Percentiles rank a stretch among this genome's conserved stretches.
phyloP scores from a whole-genome alignment of 53 echinoderm and acorn worm species.

The Zoroaster sp. region DNA sequence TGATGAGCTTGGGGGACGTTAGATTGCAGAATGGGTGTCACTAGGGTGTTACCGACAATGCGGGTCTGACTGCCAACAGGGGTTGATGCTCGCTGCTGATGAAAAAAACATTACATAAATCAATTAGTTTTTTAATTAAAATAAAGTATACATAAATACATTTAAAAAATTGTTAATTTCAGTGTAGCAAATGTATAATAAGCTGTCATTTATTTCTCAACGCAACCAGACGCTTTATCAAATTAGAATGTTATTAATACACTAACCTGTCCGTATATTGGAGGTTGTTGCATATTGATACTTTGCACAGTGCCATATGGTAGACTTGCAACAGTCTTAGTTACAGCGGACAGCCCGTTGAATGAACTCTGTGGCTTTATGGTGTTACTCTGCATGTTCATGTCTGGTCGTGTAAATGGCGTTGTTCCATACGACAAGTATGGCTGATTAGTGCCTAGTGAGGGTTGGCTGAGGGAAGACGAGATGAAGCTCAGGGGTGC shows the following conservation, averaged over 20 bases:
- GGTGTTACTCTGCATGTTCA: conserved; percentile 45
- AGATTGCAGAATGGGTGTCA: conserved; percentile 67
- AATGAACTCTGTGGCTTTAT: conserved; percentile 57
- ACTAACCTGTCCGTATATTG: conserved; percentile 75
- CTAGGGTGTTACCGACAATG: conserved; percentile 61
- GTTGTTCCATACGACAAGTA: conserved; percentile 64
- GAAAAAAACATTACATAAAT: background rate
- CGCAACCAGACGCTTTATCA: no score
- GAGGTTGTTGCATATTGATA: conserved; percentile 61
- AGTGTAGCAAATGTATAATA: no score
- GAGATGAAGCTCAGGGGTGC: conserved; percentile 57
- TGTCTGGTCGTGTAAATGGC: conserved; percentile 49
- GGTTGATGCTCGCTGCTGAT: conserved; percentile 59
- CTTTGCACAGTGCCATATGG: conserved; percentile 62
- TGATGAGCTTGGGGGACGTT: conserved; percentile 63
- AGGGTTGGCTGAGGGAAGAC: conserved; percentile 41
- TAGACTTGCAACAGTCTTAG: conserved; percentile 72
- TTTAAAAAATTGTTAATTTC: no score
- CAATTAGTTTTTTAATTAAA: background rate
- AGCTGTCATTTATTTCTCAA: no score
- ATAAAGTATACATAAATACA: background rate
- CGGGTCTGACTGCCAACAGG: conserved; percentile 66
- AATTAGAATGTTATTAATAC: no score
- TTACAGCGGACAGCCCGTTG: conserved; percentile 41
- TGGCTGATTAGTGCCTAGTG: conserved; percentile 55